A percentile compares a stretch with the other conserved stretches of the same genome.
Evolutionary conservation across 2,113 vertebrate genomes (phyloP).

Genomic region (Perca fluviatilis): DNA sequence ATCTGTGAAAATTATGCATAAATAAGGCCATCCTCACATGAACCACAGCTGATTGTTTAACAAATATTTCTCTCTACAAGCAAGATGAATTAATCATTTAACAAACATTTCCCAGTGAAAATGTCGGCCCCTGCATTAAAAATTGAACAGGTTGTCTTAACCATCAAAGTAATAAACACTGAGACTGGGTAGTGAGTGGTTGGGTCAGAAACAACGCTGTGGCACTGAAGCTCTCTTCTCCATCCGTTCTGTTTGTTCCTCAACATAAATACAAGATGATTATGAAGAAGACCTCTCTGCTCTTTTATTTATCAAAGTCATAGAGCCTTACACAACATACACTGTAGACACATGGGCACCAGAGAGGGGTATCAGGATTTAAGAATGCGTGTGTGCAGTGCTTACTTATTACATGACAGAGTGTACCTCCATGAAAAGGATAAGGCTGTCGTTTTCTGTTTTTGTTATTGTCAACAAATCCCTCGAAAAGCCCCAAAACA

Average conservation of each 20-base stretch:
- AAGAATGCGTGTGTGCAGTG: background rate
- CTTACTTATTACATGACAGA: background rate
- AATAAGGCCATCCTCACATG: constrained; percentile 32
- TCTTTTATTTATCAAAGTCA: constrained; percentile 68
- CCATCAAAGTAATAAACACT: constrained; percentile 46
- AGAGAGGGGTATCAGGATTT: constrained; percentile 4
- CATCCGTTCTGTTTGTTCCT: constrained; percentile 22
- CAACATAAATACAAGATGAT: constrained; percentile 58
- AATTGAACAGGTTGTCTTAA: constrained; percentile 42
- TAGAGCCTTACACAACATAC: constrained; percentile 17
- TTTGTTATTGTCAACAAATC: constrained; percentile 24
- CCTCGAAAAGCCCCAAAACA: constrained; percentile 8
- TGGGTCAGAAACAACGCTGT: background rate
- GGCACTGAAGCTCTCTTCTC: constrained; percentile 5
- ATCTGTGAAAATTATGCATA: background rate
- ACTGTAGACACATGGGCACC: constrained; percentile 6
- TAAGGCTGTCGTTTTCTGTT: background rate
- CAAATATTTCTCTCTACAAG: constrained; percentile 49
- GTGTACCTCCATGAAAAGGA: constrained; percentile 16
- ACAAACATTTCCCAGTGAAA: constrained; percentile 52
- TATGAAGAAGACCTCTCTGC: constrained; percentile 43
- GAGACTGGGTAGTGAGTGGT: constrained; percentile 13
- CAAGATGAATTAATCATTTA: constrained; percentile 66
- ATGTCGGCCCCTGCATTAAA: constrained; percentile 55
- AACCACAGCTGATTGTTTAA: constrained; percentile 46